Conservation (phyloP, 2,797 vertebrate species). For the Sarcoramphus papa region DNA sequence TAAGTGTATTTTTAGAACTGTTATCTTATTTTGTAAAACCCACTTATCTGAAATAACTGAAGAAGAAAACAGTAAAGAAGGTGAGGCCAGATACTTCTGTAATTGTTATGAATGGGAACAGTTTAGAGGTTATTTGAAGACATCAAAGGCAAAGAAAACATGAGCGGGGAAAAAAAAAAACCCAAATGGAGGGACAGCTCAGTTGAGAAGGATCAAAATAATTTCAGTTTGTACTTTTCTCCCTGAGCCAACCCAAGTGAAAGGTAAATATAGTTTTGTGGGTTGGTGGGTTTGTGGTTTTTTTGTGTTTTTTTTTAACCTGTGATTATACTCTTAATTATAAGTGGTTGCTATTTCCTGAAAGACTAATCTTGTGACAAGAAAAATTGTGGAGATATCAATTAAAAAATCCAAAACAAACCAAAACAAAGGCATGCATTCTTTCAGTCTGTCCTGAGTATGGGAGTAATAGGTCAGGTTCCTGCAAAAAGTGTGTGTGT, state of each 20-base stretch:
- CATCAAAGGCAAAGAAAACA: neutral
- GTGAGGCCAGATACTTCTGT: neutral
- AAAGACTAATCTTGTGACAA: neutral
- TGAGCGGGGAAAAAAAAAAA: accelerated
- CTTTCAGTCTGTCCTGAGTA: neutral
- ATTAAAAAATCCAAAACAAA: neutral
- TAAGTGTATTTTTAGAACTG: neutral
- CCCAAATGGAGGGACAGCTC: neutral
- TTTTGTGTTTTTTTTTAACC: neutral
- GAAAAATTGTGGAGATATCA: neutral
- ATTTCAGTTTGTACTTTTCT: neutral
- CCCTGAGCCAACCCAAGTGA: neutral
- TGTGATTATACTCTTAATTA: neutral
- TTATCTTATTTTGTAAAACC: neutral
- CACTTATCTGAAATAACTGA: neutral
- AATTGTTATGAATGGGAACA: neutral
- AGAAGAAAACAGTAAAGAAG: neutral
- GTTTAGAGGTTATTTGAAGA: neutral
- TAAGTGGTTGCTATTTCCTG: neutral
- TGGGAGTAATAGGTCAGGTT: neutral
- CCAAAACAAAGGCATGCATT: accelerated
- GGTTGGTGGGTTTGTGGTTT: accelerated
- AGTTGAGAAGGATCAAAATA: neutral
- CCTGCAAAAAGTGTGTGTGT: accelerated
- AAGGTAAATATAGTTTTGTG: neutral